phyloP scores from a whole-genome alignment of 2,113 vertebrate genomes.

The Platichthys flesus region DNA sequence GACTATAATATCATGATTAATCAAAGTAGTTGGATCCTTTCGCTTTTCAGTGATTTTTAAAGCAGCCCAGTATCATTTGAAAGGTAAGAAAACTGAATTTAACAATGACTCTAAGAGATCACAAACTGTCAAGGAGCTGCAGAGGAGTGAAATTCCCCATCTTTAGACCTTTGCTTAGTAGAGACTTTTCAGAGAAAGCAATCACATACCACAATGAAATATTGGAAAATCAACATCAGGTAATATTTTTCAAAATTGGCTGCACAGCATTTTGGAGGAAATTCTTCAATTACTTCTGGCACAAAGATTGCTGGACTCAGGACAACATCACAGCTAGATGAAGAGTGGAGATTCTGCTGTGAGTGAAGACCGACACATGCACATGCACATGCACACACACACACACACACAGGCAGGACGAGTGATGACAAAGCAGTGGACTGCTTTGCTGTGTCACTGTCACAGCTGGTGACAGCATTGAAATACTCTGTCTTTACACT shows the following conservation, averaged over 20 bases:
- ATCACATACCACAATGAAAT: not conserved
- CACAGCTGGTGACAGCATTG: not conserved
- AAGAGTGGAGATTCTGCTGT: not conserved
- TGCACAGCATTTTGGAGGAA: slow-evolving; percentile 9
- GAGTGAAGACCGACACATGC: not conserved
- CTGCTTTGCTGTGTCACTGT: not conserved
- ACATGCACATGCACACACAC: slow-evolving; percentile 6
- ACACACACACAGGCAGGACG: slow-evolving; percentile 4
- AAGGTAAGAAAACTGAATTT: not conserved
- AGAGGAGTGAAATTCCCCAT: not conserved
- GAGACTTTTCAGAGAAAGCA: not conserved
- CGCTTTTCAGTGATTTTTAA: not conserved
- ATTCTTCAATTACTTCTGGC: slow-evolving; percentile 7
- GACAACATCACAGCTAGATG: not conserved
- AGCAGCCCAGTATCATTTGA: not conserved
- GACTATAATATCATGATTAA: not conserved
- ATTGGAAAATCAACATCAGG: slow-evolving; percentile 6
- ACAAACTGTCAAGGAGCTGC: not conserved
- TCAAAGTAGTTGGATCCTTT: too few species aligned
- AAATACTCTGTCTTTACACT: not conserved
- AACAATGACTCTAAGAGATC: not conserved
- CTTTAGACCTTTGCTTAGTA: not conserved
- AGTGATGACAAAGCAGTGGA: not conserved
- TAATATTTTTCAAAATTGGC: slow-evolving; percentile 12
- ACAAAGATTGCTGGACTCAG: slow-evolving; percentile 2